Percentiles rank a stretch among this genome's conserved stretches.
These are phyloP conservation scores for Poecilia wingei DNA, from an alignment of 2,797 vertebrate genomes.

Conservation along the genomic window DNA sequence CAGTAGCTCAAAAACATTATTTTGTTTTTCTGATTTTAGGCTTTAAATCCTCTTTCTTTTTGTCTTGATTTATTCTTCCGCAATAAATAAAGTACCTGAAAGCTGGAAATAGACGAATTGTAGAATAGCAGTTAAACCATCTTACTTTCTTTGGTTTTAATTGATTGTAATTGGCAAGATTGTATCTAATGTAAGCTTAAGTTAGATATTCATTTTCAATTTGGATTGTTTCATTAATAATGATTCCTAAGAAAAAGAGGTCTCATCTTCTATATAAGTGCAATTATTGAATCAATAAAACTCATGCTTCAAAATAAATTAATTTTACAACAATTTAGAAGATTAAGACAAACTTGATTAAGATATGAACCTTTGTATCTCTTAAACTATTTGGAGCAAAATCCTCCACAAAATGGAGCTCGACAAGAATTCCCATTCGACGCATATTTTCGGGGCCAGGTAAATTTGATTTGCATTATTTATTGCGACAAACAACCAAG, in stretches of 20 bases:
- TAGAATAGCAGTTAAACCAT: neutral
- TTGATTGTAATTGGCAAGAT: neutral
- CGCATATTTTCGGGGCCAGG: constrained; percentile 25
- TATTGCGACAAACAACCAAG: constrained; percentile 56
- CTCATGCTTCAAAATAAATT: neutral
- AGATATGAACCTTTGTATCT: neutral
- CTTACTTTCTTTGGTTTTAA: neutral
- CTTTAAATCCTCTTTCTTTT: neutral
- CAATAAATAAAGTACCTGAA: neutral
- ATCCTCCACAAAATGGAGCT: constrained; percentile 20
- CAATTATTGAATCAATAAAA: neutral
- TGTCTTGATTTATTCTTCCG: neutral
- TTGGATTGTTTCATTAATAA: neutral
- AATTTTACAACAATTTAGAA: neutral
- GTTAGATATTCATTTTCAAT: neutral
- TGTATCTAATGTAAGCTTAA: neutral
- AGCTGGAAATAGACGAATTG: neutral
- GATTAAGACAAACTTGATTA: too few species aligned
- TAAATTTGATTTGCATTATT: constrained; percentile 70
- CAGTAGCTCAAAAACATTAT: neutral
- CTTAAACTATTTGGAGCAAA: neutral
- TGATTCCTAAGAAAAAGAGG: neutral
- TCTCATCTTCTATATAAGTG: too few species aligned
- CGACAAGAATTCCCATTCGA: constrained; percentile 35
- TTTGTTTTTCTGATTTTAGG: neutral